These are phyloP conservation scores for Oxyruncus cristatus DNA, from an alignment of 2,113 vertebrate species.

Conservation along the genomic window DNA sequence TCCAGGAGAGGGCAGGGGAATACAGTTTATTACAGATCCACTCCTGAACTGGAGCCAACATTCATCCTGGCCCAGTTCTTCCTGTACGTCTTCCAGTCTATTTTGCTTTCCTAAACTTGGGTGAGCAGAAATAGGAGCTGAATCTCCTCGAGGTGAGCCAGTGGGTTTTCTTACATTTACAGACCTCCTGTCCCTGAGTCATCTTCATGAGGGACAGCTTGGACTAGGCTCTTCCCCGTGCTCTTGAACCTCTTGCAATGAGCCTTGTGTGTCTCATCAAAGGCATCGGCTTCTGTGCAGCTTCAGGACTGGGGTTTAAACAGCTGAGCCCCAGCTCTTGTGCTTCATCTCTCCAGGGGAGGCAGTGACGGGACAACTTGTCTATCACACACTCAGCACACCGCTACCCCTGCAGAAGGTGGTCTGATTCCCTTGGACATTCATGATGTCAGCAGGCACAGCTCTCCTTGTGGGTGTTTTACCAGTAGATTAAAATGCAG, in stretches of 20 bases:
- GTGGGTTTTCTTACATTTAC: not conserved
- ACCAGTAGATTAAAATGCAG: not conserved
- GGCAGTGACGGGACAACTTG: not conserved
- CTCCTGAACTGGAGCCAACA: not conserved
- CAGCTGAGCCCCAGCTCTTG: not conserved
- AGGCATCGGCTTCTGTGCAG: not conserved
- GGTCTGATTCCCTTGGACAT: rapidly evolving
- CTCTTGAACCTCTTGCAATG: not conserved
- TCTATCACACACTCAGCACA: not conserved
- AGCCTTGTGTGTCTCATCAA: not conserved
- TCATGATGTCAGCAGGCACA: not conserved
- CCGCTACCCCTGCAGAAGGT: not conserved
- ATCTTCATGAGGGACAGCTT: not conserved
- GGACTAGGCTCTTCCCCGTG: not conserved
- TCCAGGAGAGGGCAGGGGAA: conserved; percentile 69
- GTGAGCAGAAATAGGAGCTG: not conserved
- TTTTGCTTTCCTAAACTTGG: not conserved
- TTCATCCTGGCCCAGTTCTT: not conserved
- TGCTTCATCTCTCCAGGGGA: not conserved
- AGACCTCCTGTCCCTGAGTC: not conserved
- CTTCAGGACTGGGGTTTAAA: not conserved
- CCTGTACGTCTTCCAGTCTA: not conserved
- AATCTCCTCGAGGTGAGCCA: not conserved
- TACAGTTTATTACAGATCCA: conserved; percentile 36
- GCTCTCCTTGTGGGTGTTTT: not conserved